Base-by-base conservation (phyloP, 2,888 invertebrate genomes). In the Caenorhabditis sp. region DNA sequence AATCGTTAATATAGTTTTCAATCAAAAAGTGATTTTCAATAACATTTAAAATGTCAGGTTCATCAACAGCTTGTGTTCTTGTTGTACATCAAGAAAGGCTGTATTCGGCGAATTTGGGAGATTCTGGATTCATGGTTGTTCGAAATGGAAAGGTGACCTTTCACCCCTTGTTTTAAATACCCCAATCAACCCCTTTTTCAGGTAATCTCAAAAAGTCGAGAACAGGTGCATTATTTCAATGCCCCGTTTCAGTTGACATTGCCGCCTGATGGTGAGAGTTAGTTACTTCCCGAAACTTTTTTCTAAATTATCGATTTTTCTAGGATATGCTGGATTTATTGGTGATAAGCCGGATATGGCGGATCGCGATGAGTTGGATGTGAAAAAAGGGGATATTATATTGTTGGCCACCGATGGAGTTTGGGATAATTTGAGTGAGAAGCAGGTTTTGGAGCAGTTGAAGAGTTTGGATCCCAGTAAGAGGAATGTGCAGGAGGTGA, bases 201-300 rank as follows among this genome's bases (percentile, higher is more conserved):
- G 31, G 31, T 31, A 10, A 93, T 97, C 27, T 94, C 95, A 88
- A 92, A 94, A 76, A 96, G 96, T 4, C 93, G 94, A 86, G 97
- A 97, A 89, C 97, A 97, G 88, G 95, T 96, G 87, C 97, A 97
- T 89, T 97, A 97, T 90, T 97, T 97, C 90, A 97, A 97, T 90
- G 97, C 97, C 50, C 97, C 97, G 3, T 97, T 95, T 91, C 97
- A 97, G 90, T 91, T 97, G 78, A 94, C 96, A 59, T 90, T 97
- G 83, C 94, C 96, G 49, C 97, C 97, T 7, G 85, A 86, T 14
- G 78, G 79, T 70, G 65, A 25, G 49, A 21, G 12, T 52, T 54
- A 58, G 54, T 36, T n/a, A n/a, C n/a, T n/a, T n/a, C n/a, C n/a
- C n/a, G 20, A 5, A 61, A 10, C 58, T 10, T 21, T 50, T 27